Conservation (phyloP, 1,140 invertebrate species). For the Maconellicoccus hirsutus region DNA sequence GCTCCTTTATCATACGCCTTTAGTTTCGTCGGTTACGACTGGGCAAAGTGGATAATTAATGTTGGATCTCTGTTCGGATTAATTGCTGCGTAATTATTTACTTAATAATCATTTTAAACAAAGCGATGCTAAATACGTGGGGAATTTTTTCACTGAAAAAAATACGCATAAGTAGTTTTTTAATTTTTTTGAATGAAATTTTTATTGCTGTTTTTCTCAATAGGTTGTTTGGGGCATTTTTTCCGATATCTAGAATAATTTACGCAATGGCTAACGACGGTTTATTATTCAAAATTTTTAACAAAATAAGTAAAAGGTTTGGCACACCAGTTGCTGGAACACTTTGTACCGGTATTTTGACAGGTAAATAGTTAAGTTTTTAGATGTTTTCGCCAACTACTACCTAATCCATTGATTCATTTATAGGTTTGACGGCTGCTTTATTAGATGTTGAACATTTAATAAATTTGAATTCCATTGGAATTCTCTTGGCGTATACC, state of each 20-base stretch:
- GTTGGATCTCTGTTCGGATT: constrained; percentile 78
- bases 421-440: constrained; percentile 64
- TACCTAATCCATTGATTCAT: too few relatives aligned
- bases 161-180: too few relatives aligned
- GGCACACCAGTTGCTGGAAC: constrained; percentile 30
- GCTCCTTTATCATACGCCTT: constrained; percentile 79
- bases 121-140: too few relatives aligned
- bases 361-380: constrained; percentile 25
- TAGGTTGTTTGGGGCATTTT: constrained; percentile 63
- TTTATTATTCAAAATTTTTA: constrained; percentile 65
- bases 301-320: constrained; percentile 43
- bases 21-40: constrained; percentile 51
- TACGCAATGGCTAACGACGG: constrained; percentile 84
- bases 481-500: constrained; percentile 81
- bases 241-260: constrained; percentile 69
- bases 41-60: constrained; percentile 77
- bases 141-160: too few relatives aligned
- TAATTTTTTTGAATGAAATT: too few relatives aligned
- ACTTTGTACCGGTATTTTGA: constrained; percentile 28
- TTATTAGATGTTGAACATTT: constrained; percentile 75
- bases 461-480: constrained; percentile 90
- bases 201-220: neutral
- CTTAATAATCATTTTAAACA: neutral
- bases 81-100: constrained; percentile 43
- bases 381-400: neutral